phyloP scores from a whole-genome alignment of 2,797 vertebrate species.

The Nannoperca obscura region DNA sequence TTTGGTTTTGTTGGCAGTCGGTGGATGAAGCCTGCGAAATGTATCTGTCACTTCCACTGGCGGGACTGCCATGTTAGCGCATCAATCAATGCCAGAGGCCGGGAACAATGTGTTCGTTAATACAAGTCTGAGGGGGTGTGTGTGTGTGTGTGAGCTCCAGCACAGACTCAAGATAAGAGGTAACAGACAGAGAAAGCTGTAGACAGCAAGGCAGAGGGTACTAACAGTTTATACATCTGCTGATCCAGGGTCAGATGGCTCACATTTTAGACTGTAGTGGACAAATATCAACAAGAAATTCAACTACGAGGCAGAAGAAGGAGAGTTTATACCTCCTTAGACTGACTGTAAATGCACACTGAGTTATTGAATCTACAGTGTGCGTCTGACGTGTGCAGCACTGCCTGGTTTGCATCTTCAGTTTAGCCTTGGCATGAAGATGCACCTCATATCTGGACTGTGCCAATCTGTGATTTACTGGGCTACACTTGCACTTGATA shows the following conservation, averaged over 20 bases:
- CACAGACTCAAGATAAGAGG: conserved; percentile 23
- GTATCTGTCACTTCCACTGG: conserved; percentile 71
- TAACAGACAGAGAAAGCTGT: not conserved
- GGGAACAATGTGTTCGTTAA: conserved; percentile 63
- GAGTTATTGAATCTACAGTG: conserved; percentile 6
- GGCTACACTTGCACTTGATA: not conserved
- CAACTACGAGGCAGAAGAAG: not conserved
- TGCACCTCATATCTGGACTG: not conserved
- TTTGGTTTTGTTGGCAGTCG: conserved; percentile 45
- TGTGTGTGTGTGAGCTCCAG: conserved; percentile 23
- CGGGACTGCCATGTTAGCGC: conserved; percentile 52
- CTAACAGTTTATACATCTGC: conserved; percentile 28
- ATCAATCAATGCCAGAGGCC: conserved; percentile 72
- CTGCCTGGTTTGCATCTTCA: not conserved
- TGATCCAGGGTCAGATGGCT: conserved; percentile 34
- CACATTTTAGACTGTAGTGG: conserved; percentile 12
- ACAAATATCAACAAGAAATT: conserved; percentile 15
- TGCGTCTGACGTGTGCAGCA: conserved; percentile 12
- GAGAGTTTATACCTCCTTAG: conserved; percentile 12
- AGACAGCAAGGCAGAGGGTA: not conserved
- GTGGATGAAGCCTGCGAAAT: conserved; percentile 52
- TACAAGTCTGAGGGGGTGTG: conserved; percentile 22
- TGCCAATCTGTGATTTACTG: conserved; percentile 17
- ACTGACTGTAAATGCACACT: conserved; percentile 3
- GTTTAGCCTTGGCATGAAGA: not conserved